phyloP scores from a whole-genome alignment of 1,140 invertebrate species.

The Plutomurus gul region DNA sequence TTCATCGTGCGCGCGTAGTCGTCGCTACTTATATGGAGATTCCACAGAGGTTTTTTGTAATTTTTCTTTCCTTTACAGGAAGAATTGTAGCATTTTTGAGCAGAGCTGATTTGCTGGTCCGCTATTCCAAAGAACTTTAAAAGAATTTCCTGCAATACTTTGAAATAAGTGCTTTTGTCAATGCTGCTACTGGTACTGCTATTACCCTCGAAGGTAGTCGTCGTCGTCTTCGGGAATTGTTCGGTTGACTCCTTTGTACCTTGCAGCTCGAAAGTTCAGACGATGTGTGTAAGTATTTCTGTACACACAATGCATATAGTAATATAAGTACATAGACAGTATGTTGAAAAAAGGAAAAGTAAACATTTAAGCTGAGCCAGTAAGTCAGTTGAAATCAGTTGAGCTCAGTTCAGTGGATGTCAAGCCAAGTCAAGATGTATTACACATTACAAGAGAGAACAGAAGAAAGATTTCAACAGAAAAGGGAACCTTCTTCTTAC shows the following conservation, averaged over 20 bases:
- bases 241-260: too few relatives aligned
- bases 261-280: too few relatives aligned
- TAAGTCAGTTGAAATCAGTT: neutral
- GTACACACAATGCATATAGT: too few relatives aligned
- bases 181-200: too few relatives aligned
- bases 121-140: neutral
- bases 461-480: neutral
- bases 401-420: neutral
- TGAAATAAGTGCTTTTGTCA: too few relatives aligned
- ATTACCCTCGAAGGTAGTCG: too few relatives aligned
- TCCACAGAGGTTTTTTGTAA: neutral
- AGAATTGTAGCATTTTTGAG: neutral
- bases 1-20: too few relatives aligned
- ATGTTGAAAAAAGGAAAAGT: neutral
- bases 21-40: constrained; percentile 13
- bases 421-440: neutral
- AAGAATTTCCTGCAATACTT: neutral
- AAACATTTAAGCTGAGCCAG: constrained; percentile 2
- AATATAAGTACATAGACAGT: too few relatives aligned
- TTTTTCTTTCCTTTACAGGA: neutral
- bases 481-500: neutral
- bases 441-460: constrained; percentile 2
- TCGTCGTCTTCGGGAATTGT: too few relatives aligned
- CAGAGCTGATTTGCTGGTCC: neutral
- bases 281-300: too few relatives aligned